Conservation (phyloP, 2,888 invertebrate genomes). For the Scaptomyza parva region DNA sequence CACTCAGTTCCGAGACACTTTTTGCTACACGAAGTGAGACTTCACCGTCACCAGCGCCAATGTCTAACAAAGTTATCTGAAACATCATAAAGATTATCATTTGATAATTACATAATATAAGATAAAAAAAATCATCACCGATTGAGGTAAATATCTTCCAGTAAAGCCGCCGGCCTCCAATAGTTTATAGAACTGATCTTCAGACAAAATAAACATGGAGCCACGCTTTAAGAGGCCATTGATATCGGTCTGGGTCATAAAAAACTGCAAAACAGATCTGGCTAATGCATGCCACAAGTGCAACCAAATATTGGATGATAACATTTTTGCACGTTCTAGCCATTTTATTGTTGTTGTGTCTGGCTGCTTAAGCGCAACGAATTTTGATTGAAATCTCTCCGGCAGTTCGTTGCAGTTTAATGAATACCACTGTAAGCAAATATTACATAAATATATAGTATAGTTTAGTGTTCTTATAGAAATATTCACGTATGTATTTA, state of each 20-base stretch:
- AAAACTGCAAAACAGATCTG: slow-evolving; percentile 92
- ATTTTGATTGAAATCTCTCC: slow-evolving; percentile 81
- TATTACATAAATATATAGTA: not conserved
- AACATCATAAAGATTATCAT: not conserved
- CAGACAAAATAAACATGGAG: slow-evolving; percentile 98
- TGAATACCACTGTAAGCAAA: slow-evolving; percentile 82
- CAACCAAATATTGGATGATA: slow-evolving; percentile 88
- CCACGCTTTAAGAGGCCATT: slow-evolving; percentile 97
- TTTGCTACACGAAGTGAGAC: slow-evolving; percentile 93
- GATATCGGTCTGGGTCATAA: slow-evolving; percentile 97
- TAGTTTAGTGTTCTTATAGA: not conserved
- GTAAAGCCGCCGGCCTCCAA: slow-evolving; percentile 81
- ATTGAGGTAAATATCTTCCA: slow-evolving; percentile 45
- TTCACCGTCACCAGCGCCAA: slow-evolving; percentile 98
- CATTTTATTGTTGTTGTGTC: slow-evolving; percentile 82
- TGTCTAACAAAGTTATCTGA: slow-evolving; percentile 89
- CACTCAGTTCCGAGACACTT: slow-evolving; percentile 77
- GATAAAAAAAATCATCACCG: slow-evolving; percentile 53
- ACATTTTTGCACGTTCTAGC: slow-evolving; percentile 82
- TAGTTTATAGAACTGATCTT: slow-evolving; percentile 89
- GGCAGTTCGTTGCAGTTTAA: slow-evolving; percentile 75
- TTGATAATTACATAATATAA: not conserved
- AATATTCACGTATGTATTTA: slow-evolving; percentile 32
- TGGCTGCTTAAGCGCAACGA: slow-evolving; percentile 81
- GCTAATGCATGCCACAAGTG: slow-evolving; percentile 96